Conservation (phyloP, 2,888 invertebrate species). For the Notodonta dromedarius region DNA sequence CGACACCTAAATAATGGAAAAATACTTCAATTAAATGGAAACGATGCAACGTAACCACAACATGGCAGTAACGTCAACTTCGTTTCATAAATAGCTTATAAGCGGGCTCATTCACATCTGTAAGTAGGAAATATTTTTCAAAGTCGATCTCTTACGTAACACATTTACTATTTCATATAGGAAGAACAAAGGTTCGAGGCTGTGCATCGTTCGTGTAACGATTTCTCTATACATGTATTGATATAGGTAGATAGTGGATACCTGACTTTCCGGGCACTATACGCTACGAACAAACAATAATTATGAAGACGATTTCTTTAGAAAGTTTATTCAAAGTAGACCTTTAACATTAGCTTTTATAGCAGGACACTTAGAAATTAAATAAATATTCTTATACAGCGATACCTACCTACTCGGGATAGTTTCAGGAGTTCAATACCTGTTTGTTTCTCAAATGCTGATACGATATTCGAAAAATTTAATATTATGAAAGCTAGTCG, state of each 20-base stretch:
- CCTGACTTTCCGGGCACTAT: conserved; percentile 17
- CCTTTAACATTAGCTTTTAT: conserved; percentile 30
- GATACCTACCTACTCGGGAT: neutral
- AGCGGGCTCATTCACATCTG: conserved; percentile 4
- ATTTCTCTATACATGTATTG: conserved; percentile 4
- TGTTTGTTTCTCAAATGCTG: too few species aligned
- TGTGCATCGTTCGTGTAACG: neutral
- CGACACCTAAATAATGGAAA: conserved; percentile 12
- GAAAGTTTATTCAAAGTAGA: conserved; percentile 23
- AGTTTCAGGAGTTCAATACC: too few species aligned
- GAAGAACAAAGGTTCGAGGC: conserved; percentile 3
- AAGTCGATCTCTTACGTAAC: conserved; percentile 1
- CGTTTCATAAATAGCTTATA: conserved; percentile 14
- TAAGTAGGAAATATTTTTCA: conserved; percentile 6
- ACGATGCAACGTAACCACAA: conserved; percentile 16
- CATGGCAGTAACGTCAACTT: conserved; percentile 20
- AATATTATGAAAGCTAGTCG: too few species aligned
- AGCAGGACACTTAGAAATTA: conserved; percentile 9
- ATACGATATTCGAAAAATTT: neutral
- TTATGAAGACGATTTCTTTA: conserved; percentile 17
- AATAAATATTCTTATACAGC: conserved; percentile 6
- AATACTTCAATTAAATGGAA: conserved; percentile 13
- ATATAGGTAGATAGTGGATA: neutral
- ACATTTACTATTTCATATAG: conserved; percentile 7
- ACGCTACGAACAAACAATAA: conserved; percentile 19